Percentiles rank a stretch among this genome's conserved stretches.
Evolutionary conservation across 2,113 vertebrate species (phyloP).

Genomic region (Pseudopipra pipra): DNA sequence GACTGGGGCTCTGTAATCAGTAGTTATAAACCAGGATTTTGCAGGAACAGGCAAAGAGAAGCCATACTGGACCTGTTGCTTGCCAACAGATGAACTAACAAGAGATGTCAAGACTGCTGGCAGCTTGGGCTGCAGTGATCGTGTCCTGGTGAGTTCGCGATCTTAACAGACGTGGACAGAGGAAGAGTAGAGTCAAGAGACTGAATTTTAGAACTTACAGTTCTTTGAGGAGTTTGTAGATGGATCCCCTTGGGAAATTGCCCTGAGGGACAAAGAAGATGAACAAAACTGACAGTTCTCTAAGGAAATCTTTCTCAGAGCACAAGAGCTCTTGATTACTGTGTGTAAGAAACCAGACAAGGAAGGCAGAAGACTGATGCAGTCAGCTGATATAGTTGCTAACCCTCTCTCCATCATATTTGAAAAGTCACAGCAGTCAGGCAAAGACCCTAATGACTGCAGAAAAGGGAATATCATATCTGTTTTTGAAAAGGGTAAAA

Average conservation of each 20-base stretch:
- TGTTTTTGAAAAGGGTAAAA: background rate
- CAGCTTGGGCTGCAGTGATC: background rate
- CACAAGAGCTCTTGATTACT: background rate
- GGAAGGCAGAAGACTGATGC: background rate
- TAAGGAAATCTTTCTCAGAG: background rate
- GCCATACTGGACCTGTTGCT: background rate
- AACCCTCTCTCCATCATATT: background rate
- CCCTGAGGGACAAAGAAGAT: background rate
- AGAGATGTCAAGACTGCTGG: accelerated
- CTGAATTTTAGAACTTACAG: background rate
- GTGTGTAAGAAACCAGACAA: background rate
- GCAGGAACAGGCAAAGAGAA: background rate
- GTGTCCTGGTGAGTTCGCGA: background rate
- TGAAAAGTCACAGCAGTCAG: background rate
- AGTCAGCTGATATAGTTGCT: background rate
- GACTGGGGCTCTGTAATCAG: background rate
- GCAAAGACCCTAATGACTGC: background rate
- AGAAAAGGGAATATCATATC: background rate
- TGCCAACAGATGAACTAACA: background rate
- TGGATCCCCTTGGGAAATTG: background rate
- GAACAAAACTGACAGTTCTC: background rate
- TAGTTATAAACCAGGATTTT: background rate
- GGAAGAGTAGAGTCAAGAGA: background rate
- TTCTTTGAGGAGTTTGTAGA: background rate
- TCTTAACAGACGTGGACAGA: background rate